Conservation (phyloP, 2,113 vertebrate genomes). For the Nicator chloris region DNA sequence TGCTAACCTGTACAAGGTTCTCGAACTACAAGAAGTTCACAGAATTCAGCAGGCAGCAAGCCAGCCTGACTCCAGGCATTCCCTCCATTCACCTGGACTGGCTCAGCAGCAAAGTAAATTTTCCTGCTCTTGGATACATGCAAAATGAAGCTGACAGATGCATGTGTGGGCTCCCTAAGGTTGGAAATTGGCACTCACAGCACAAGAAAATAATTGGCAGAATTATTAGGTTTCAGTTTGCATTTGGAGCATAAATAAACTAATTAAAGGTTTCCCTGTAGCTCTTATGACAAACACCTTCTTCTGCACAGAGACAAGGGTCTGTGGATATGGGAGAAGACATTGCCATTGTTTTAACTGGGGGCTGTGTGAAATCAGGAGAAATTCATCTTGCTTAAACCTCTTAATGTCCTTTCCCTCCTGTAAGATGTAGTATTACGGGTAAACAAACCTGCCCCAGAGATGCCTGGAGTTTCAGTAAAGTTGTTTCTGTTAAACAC, state of each 20-base stretch:
- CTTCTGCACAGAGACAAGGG: neutral
- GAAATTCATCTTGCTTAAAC: neutral
- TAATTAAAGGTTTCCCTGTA: conserved; percentile 38
- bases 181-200: conserved; percentile 19
- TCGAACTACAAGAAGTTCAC: neutral
- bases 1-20: neutral
- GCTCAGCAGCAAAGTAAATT: neutral
- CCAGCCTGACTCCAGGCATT: neutral
- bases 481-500: neutral
- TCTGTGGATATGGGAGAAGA: neutral
- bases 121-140: neutral
- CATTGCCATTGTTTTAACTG: neutral
- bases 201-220: conserved; percentile 20
- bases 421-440: neutral
- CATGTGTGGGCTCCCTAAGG: conserved; percentile 38
- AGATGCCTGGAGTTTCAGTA: neutral
- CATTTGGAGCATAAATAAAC: conserved; percentile 29
- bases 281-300: neutral
- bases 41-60: neutral
- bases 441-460: neutral
- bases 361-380: neutral
- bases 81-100: neutral
- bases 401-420: neutral
- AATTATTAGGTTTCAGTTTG: conserved; percentile 34
- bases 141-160: conserved; percentile 24